These are phyloP conservation scores for Progne subis DNA, from an alignment of 2,113 vertebrate species.

Conservation along the genomic window DNA sequence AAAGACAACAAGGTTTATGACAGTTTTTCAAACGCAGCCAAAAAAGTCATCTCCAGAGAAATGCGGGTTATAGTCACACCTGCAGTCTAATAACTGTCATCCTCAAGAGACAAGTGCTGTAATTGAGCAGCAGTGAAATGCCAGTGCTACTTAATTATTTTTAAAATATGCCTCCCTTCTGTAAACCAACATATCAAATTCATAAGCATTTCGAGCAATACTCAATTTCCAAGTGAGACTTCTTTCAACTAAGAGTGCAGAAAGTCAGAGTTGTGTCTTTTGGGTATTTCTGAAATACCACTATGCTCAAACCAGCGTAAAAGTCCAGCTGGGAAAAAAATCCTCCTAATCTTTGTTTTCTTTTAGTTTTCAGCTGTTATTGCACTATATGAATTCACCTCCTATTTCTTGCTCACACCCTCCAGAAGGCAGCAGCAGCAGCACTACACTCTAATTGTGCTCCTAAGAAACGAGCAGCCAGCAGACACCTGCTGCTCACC, in stretches of 20 bases:
- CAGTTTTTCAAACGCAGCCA: not conserved
- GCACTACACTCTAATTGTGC: not conserved
- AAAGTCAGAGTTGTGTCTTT: not conserved
- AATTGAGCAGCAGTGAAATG: constrained; percentile 38
- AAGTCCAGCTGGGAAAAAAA: not conserved
- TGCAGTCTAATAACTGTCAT: not conserved
- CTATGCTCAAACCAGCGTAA: not conserved
- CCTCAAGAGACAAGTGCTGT: not conserved
- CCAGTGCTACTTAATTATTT: constrained; percentile 48
- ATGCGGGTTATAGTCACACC: not conserved
- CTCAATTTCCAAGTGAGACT: constrained; percentile 11
- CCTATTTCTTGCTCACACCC: not conserved
- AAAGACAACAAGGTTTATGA: not conserved
- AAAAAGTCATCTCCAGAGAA: not conserved
- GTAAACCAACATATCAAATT: constrained; percentile 42
- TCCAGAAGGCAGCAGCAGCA: not conserved
- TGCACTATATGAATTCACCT: not conserved
- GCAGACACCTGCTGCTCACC: not conserved
- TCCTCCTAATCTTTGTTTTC: not conserved
- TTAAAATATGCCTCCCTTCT: constrained; percentile 39
- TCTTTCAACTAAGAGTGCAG: not conserved
- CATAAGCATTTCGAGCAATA: constrained; percentile 24
- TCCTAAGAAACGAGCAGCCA: not conserved
- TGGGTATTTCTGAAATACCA: not conserved
- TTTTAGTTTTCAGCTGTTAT: not conserved